phyloP scores from a whole-genome alignment of 1,140 invertebrate genomes.

The Leptinotarsa lineolata region DNA sequence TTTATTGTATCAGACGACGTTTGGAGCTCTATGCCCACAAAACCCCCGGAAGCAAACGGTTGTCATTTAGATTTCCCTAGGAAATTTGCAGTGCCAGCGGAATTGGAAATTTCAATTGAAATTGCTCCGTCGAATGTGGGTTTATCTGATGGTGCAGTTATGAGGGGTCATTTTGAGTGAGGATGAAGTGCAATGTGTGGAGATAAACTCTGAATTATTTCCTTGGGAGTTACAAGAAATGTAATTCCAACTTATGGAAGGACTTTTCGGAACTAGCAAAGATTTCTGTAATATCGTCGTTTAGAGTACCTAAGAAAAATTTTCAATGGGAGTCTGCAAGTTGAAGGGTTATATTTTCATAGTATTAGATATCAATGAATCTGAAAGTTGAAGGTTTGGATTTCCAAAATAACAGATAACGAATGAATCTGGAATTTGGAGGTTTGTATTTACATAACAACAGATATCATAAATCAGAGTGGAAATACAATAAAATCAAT shows the following conservation, averaged over 20 bases:
- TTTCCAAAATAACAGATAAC: too few species aligned
- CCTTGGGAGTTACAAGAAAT: not conserved
- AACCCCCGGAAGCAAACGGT: slow-evolving; percentile 7
- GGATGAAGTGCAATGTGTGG: not conserved
- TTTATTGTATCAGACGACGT: slow-evolving; percentile 11
- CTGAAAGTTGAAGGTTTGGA: too few species aligned
- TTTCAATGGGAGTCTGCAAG: too few species aligned
- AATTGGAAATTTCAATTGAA: slow-evolving; percentile 19
- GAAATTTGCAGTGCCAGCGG: not conserved
- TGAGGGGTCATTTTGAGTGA: not conserved
- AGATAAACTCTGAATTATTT: not conserved
- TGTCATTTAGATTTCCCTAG: slow-evolving; percentile 16
- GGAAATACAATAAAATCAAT: too few species aligned
- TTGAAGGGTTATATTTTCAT: too few species aligned
- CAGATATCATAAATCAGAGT: too few species aligned
- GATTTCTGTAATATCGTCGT: too few species aligned
- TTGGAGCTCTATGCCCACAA: slow-evolving; percentile 9
- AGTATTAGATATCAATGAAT: too few species aligned
- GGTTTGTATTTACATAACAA: too few species aligned
- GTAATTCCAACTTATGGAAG: not conserved
- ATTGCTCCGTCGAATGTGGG: not conserved
- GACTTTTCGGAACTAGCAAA: too few species aligned
- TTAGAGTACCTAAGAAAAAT: too few species aligned
- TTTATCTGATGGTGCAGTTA: slow-evolving; percentile 3
- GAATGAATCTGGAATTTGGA: too few species aligned